A percentile compares a stretch with the other conserved stretches of the same genome.
Evolutionary conservation across 2,888 invertebrate genomes (phyloP).

Genomic region (Nematopogon swammerdamellus): DNA sequence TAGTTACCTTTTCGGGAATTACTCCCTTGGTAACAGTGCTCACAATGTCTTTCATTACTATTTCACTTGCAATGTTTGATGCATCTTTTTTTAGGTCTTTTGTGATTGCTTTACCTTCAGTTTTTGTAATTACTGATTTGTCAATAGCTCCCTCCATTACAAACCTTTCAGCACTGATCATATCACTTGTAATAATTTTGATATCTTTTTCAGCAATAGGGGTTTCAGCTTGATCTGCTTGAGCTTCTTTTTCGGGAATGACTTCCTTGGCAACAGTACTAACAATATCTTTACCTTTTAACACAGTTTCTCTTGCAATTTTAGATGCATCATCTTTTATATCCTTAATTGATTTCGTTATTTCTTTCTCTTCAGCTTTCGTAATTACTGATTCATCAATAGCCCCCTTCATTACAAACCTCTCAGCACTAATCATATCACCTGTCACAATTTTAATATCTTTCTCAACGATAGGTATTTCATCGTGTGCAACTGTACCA

Average conservation of each 20-base stretch:
- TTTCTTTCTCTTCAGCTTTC: conserved; percentile 36
- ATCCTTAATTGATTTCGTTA: conserved; percentile 1
- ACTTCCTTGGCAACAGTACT: too few species aligned
- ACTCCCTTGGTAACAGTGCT: too few species aligned
- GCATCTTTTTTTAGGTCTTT: too few species aligned
- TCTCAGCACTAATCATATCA: conserved; percentile 39
- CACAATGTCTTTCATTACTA: too few species aligned
- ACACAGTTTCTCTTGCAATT: too few species aligned
- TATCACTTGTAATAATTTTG: conserved; percentile 33
- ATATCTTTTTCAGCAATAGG: conserved; percentile 39
- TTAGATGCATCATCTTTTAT: too few species aligned
- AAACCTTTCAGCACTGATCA: conserved; percentile 37
- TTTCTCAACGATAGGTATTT: conserved; percentile 36
- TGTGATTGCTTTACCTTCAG: too few species aligned
- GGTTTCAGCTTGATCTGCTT: conserved; percentile 34
- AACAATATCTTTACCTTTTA: too few species aligned
- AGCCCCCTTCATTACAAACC: conserved; percentile 42
- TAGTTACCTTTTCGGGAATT: conserved; percentile 39
- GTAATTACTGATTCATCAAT: conserved; percentile 47
- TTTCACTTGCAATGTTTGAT: too few species aligned
- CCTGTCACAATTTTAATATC: conserved; percentile 33
- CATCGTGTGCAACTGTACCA: conserved; percentile 31
- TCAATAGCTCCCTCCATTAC: conserved; percentile 9
- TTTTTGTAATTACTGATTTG: too few species aligned
- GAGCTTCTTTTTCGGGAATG: conserved; percentile 37